Conservation (phyloP, 1,140 invertebrate genomes). For the Carposina sasakii region DNA sequence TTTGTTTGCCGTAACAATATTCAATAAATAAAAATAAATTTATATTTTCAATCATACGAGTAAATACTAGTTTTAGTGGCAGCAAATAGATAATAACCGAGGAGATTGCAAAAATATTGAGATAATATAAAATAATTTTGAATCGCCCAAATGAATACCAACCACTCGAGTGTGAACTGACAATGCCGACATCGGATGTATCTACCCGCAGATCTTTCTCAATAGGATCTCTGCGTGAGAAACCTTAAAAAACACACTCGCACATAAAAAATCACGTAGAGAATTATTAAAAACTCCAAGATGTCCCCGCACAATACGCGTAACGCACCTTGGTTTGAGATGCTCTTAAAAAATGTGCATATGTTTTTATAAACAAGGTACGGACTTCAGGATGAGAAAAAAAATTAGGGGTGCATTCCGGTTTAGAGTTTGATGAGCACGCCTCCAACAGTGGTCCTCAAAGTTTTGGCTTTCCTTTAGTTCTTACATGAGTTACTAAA, state of each 20-base stretch:
- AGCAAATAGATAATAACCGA: too few species aligned
- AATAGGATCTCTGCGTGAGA: constrained; percentile 62
- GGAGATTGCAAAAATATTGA: too few species aligned
- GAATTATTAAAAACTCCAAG: constrained; percentile 56
- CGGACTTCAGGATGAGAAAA: constrained; percentile 35
- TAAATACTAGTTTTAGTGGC: too few species aligned
- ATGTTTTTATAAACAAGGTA: constrained; percentile 64
- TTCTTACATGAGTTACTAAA: too few species aligned
- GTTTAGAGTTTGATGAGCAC: constrained; percentile 7
- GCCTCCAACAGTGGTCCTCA: constrained; percentile 26
- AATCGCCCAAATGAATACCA: too few species aligned
- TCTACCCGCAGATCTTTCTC: constrained; percentile 66
- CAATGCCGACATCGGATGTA: constrained; percentile 56
- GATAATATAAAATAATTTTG: too few species aligned
- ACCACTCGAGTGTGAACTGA: constrained; percentile 45
- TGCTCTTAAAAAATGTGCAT: constrained; percentile 66
- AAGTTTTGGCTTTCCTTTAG: too few species aligned
- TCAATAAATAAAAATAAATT: too few species aligned
- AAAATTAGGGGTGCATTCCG: constrained; percentile 43
- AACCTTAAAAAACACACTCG: constrained; percentile 63
- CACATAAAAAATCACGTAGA: constrained; percentile 60
- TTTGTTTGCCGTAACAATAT: too few species aligned
- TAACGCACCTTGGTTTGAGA: constrained; percentile 54
- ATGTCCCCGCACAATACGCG: constrained; percentile 54
- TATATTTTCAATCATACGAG: too few species aligned